Conservation (phyloP, 2,888 invertebrate species). For the Athalia rosae region DNA sequence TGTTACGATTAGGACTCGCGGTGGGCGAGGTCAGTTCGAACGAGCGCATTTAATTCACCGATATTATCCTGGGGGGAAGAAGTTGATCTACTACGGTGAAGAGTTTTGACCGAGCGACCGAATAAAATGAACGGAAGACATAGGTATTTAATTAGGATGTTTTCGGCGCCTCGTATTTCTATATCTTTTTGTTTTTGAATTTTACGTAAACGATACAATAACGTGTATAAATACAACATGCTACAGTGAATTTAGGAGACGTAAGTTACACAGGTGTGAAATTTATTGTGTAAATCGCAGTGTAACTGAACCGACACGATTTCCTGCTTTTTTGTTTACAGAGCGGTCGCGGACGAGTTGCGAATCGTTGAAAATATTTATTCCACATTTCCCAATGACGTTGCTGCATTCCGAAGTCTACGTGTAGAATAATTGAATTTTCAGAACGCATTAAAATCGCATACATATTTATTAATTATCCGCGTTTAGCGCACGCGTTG, state of each 20-base stretch:
- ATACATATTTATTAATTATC: no score
- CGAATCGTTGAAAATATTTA: not conserved
- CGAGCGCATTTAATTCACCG: no score
- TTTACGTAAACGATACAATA: no score
- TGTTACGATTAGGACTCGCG: not conserved
- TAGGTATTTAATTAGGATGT: no score
- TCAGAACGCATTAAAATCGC: not conserved
- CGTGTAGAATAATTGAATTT: not conserved
- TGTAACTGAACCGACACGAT: slow-evolving; percentile 8
- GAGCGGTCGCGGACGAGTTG: no score
- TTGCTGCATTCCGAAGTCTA: not conserved
- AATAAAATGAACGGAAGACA: no score
- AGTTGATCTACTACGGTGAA: no score
- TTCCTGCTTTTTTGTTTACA: not conserved
- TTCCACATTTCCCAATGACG: not conserved
- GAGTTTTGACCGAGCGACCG: no score
- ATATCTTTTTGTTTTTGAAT: no score
- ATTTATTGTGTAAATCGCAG: slow-evolving; percentile 1
- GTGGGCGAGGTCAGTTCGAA: slow-evolving; percentile 11
- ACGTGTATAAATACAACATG: no score
- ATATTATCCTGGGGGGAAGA: no score
- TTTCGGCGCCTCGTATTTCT: no score
- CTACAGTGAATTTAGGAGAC: not conserved
- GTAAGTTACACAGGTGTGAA: not conserved
- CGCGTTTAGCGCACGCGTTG: not conserved